These are phyloP conservation scores for Garra rufa DNA, from an alignment of 2,113 vertebrate genomes.

Conservation along the genomic window DNA sequence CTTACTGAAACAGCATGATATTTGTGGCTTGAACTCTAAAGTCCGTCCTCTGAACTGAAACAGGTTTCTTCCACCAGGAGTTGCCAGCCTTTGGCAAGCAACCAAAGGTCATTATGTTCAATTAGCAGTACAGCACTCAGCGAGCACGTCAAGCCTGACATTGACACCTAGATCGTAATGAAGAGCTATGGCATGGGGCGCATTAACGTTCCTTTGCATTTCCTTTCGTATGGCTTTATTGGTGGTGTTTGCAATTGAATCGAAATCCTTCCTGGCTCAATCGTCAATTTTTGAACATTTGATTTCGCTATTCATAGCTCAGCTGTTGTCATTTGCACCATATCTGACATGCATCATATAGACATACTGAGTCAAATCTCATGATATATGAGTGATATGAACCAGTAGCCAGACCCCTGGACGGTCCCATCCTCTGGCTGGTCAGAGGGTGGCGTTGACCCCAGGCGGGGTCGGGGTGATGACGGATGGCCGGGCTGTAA, in stretches of 20 bases:
- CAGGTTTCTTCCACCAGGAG: not conserved
- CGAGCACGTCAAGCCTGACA: constrained; percentile 9
- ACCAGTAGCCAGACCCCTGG: constrained; percentile 45
- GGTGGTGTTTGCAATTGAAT: not conserved
- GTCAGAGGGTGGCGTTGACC: constrained; percentile 55
- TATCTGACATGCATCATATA: constrained; percentile 30
- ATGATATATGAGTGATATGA: constrained; percentile 47
- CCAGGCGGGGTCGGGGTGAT: constrained; percentile 60
- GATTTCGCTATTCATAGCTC: constrained; percentile 10
- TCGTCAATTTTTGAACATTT: not conserved
- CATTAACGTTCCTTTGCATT: not conserved
- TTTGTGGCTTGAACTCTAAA: not conserved
- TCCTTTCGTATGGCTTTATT: not conserved
- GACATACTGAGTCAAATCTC: constrained; percentile 34
- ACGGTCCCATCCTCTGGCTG: constrained; percentile 52
- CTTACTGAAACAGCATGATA: too few species aligned
- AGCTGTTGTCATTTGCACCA: constrained; percentile 32
- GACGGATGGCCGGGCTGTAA: constrained; percentile 78
- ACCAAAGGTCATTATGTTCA: constrained; percentile 51
- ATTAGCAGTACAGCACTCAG: constrained; percentile 37
- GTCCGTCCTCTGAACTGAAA: constrained; percentile 13
- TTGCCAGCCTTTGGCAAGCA: constrained; percentile 33
- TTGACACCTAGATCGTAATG: not conserved
- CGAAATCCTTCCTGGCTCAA: not conserved
- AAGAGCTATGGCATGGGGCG: not conserved